Evolutionary conservation across 2,797 vertebrate species (phyloP), one percentile per base, ranked within the genome.

Genomic region (Poecilia picta): DNA sequence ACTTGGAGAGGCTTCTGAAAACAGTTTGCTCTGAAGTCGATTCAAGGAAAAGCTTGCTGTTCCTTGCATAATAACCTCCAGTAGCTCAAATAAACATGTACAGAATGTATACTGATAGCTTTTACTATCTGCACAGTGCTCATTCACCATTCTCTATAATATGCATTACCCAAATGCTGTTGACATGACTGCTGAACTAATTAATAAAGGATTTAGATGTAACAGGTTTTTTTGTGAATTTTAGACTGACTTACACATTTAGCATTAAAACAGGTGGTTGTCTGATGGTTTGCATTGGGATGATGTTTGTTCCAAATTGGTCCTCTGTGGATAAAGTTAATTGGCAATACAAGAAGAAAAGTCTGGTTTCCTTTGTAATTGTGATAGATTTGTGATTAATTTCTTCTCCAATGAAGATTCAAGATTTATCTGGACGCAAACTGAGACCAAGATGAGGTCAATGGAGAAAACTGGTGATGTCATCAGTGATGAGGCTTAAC

Each of bases 1-100:
- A 93, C 81, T 92, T 92, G 91, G 91, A 94, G 88, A 87, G 78
- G 90, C 89, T 92, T 94, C 91, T 93, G 90, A 93, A 93, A 94
- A 90, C 89, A 74, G 82, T 80, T 80, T 85, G 90, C 89, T 92
- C 87, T 93, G 90, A 93, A 92, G 91, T 92, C 53, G 64, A 87
- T 89, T 94, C 91, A 89, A 86, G 86, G 76, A 83, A 91, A 87
- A 81, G 81, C 85, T 81, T 51, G 39, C 73, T 83, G 87, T 86
- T 83, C 83, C 74, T 81, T 46, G 87, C 81, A 89, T 83, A 84
- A 85, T 87, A 83, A 91, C 88, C 76, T 88, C 53, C 47, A 64
- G 73, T 78, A 66, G 78, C 84, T 85, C 86, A 76, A 81, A 87
- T 80, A 78, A 85, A 62, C 74, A 53, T 51, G 81, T 82, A 66